Evolutionary conservation across 2,888 invertebrate species (phyloP).

Genomic region (Arctia plantaginis): DNA sequence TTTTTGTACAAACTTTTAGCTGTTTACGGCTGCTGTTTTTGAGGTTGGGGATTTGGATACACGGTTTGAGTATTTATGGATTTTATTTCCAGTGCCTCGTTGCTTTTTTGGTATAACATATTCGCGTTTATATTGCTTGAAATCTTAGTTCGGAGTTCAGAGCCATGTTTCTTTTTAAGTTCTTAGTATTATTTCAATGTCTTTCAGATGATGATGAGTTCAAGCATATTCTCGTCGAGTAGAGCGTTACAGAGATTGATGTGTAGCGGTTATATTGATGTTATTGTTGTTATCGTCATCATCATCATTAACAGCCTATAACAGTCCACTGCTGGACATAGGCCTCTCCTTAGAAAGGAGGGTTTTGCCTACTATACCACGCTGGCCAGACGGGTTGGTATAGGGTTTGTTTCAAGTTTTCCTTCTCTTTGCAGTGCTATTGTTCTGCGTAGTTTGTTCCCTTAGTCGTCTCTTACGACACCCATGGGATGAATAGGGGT

Average conservation of each 20-base stretch:
- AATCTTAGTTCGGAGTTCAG: neutral
- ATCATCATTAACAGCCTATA: too few relatives aligned
- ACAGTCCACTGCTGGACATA: too few relatives aligned
- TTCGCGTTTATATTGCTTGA: neutral
- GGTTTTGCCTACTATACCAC: too few relatives aligned
- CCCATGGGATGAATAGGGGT: too few relatives aligned
- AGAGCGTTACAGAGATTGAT: neutral
- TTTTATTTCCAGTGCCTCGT: neutral
- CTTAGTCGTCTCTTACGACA: too few relatives aligned
- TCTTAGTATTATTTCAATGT: neutral
- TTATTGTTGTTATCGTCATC: too few relatives aligned
- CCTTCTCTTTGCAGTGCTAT: too few relatives aligned
- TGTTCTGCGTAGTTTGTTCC: too few relatives aligned
- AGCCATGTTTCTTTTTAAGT: neutral
- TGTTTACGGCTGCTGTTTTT: conserved; percentile 22
- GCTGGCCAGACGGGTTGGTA: too few relatives aligned
- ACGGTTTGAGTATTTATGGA: conserved; percentile 7
- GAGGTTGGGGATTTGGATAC: conserved; percentile 12
- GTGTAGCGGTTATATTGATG: too few relatives aligned
- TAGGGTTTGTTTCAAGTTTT: too few relatives aligned
- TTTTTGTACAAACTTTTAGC: conserved; percentile 15
- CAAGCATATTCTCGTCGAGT: neutral
- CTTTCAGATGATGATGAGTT: neutral
- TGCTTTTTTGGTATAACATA: neutral
- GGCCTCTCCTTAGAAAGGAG: too few relatives aligned